These are phyloP conservation scores for Torymus auratus DNA, from an alignment of 2,888 invertebrate genomes.

Conservation along the genomic window DNA sequence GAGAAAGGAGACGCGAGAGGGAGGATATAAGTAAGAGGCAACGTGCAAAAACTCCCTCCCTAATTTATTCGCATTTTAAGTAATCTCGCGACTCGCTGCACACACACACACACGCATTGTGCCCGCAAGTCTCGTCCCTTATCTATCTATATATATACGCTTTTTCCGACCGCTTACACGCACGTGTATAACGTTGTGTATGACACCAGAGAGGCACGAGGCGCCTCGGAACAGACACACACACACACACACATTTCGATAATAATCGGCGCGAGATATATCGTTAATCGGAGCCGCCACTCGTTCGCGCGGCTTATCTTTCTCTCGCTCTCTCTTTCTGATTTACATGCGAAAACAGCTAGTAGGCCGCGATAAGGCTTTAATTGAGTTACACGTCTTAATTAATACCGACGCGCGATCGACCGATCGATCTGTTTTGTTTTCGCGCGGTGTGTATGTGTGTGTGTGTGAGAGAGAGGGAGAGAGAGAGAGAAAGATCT, in stretches of 20 bases:
- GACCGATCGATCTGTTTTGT: constrained; percentile 36
- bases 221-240: no score
- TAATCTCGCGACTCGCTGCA: constrained; percentile 9
- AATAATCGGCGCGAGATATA: constrained; percentile 30
- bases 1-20: neutral
- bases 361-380: constrained; percentile 65
- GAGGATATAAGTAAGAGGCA: neutral
- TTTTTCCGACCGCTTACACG: constrained; percentile 1
- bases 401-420: constrained; percentile 64
- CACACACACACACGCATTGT: neutral
- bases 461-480: no score
- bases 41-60: constrained; percentile 46
- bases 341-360: constrained; percentile 72
- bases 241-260: constrained; percentile 22
- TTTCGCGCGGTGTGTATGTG: neutral
- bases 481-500: no score
- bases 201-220: no score
- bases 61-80: constrained; percentile 52
- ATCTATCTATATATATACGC: neutral
- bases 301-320: constrained; percentile 9
- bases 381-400: constrained; percentile 70
- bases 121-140: neutral
- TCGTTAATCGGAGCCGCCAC: constrained; percentile 33
- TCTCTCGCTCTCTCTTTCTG: constrained; percentile 57
- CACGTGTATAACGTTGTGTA: neutral